phyloP scores from a whole-genome alignment of 2,888 invertebrate genomes.

The Apotomis betuletana region DNA sequence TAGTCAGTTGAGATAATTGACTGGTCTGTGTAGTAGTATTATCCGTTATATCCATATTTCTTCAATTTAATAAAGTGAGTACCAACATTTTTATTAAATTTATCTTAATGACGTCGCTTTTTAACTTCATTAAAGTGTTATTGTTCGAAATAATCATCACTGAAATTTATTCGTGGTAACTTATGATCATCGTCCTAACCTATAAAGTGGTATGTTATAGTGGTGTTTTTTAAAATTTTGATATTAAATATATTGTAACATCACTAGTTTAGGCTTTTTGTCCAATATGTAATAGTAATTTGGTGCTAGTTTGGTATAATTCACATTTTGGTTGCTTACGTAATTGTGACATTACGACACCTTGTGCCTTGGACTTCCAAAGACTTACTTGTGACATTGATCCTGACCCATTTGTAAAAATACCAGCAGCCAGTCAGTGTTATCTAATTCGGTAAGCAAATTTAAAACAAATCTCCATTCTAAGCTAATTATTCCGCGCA shows the following conservation, averaged over 20 bases:
- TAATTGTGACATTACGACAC: slow-evolving; percentile 74
- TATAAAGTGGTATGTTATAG: slow-evolving; percentile 7
- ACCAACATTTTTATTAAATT: slow-evolving; percentile 25
- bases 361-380: slow-evolving; percentile 65
- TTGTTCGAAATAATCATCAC: background rate
- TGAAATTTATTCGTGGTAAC: slow-evolving; percentile 3
- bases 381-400: slow-evolving; percentile 69
- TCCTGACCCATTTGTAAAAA: slow-evolving; percentile 61
- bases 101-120: slow-evolving; percentile 22
- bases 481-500: background rate
- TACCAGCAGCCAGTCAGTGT: slow-evolving; percentile 9
- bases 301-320: slow-evolving; percentile 26
- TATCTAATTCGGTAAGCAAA: slow-evolving; percentile 16
- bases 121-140: background rate
- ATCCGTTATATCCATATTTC: slow-evolving; percentile 42
- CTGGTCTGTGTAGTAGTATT: slow-evolving; percentile 37
- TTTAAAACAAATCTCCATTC: background rate
- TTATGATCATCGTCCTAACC: slow-evolving; percentile 28
- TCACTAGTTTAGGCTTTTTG: slow-evolving; percentile 11
- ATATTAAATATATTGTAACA: slow-evolving; percentile 1
- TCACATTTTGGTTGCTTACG: slow-evolving; percentile 65
- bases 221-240: background rate
- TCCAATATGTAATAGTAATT: slow-evolving; percentile 24
- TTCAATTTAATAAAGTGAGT: slow-evolving; percentile 47
- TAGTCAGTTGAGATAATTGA: slow-evolving; percentile 35